Evolutionary conservation across 2,113 vertebrate species (phyloP).

Genomic region (Meles meles): DNA sequence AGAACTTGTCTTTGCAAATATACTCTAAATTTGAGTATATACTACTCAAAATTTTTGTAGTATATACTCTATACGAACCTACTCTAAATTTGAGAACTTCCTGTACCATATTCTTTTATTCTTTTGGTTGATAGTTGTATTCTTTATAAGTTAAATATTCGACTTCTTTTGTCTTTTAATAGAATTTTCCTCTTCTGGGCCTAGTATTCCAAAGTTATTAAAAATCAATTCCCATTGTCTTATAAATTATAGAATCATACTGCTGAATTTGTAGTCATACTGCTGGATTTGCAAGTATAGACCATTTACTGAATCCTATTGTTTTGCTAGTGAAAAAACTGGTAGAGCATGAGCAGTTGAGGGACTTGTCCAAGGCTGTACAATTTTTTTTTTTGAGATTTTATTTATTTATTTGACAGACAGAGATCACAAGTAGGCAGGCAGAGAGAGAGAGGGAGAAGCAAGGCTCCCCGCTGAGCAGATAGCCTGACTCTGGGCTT

Average conservation of each 20-base stretch:
- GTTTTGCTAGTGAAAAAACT: background rate
- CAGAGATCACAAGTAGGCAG: too few species aligned
- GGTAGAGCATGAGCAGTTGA: background rate
- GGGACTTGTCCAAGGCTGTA: background rate
- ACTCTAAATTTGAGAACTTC: background rate
- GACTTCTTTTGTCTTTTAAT: background rate
- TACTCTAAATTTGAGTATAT: slow-evolving; percentile 14
- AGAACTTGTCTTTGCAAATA: slow-evolving; percentile 23
- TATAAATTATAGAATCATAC: background rate
- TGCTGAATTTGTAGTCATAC: background rate
- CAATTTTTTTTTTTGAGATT: background rate
- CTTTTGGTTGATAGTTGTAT: background rate
- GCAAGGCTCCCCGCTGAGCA: too few species aligned
- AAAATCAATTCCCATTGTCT: background rate
- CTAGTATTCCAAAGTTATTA: background rate
- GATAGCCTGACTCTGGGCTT: too few species aligned
- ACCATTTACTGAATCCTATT: background rate
- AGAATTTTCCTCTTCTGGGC: background rate
- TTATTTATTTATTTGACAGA: too few species aligned
- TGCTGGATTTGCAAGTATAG: background rate
- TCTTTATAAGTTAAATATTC: background rate
- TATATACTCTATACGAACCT: too few species aligned
- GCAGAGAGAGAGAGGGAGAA: too few species aligned
- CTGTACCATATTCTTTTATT: background rate
- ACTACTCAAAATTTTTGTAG: too few species aligned